A percentile compares a stretch with the other conserved stretches of the same genome.
Conservation (phyloP, 2,113 vertebrate species). For the Thryonomys swinderianus region DNA sequence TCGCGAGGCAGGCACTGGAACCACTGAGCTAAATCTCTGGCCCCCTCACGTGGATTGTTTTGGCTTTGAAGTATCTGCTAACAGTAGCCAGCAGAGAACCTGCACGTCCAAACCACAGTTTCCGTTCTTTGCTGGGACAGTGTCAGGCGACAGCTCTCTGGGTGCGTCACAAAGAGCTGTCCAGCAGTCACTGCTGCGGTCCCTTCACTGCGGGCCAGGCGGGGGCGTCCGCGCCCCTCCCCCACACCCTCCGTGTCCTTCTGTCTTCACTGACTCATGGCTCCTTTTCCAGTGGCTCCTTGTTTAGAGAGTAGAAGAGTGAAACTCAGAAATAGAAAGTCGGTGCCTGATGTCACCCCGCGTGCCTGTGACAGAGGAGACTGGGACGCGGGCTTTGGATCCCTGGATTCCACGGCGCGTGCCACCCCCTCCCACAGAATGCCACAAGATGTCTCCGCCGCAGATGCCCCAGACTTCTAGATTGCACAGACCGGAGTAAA, state of each 20-base stretch:
- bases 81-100: neutral
- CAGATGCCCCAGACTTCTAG: neutral
- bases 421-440: slow-evolving; percentile 36
- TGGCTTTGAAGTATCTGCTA: neutral
- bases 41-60: too few species aligned
- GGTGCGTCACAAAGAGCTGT: rapidly evolving
- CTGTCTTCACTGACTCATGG: neutral
- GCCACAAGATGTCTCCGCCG: slow-evolving; percentile 14
- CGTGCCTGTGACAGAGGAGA: neutral
- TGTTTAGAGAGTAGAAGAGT: neutral
- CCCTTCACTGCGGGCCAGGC: rapidly evolving
- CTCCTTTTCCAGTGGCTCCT: neutral
- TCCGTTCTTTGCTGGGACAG: neutral
- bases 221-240: rapidly evolving
- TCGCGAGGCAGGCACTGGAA: too few species aligned
- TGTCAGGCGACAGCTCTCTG: neutral
- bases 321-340: slow-evolving; percentile 39
- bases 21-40: too few species aligned
- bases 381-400: neutral
- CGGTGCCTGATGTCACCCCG: neutral
- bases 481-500: neutral
- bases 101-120: neutral
- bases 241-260: rapidly evolving
- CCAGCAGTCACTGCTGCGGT: rapidly evolving
- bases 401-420: rapidly evolving